Conservation (phyloP, 1,140 invertebrate genomes). For the Callitettix versicolor region DNA sequence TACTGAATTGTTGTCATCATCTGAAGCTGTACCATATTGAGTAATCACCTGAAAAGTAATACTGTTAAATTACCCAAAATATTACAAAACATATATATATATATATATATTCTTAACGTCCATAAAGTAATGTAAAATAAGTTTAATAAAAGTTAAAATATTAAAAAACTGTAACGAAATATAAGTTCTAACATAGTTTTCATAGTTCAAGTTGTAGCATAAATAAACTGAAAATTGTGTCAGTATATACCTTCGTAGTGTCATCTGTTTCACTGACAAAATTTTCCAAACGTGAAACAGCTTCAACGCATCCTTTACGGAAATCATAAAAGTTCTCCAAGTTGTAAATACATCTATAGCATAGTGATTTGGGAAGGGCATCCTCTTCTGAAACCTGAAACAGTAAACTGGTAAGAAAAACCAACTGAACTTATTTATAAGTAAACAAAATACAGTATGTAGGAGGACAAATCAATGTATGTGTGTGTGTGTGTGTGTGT, state of each 20-base stretch:
- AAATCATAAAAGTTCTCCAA: constrained; percentile 44
- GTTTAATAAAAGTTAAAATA: too few species aligned
- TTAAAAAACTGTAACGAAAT: too few species aligned
- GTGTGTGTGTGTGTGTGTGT: background rate
- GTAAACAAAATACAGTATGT: background rate
- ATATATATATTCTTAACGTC: too few species aligned
- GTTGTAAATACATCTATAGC: constrained; percentile 42
- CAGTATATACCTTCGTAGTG: background rate
- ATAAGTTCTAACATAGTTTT: too few species aligned
- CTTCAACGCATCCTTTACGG: constrained; percentile 39
- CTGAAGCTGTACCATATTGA: background rate
- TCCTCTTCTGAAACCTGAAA: constrained; percentile 38
- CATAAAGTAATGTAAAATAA: too few species aligned
- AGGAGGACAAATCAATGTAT: background rate
- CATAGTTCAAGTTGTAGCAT: too few species aligned
- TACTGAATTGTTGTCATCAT: background rate
- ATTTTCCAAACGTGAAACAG: constrained; percentile 34
- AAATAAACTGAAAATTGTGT: too few species aligned
- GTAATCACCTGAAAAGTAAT: too few species aligned
- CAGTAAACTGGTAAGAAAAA: constrained; percentile 11
- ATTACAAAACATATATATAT: too few species aligned
- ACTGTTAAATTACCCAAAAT: too few species aligned
- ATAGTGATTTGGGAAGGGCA: constrained; percentile 38
- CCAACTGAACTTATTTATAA: background rate
- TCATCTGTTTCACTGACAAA: constrained; percentile 6